phyloP scores from a whole-genome alignment of 2,113 vertebrate genomes.

The Dryoscopus gambensis region DNA sequence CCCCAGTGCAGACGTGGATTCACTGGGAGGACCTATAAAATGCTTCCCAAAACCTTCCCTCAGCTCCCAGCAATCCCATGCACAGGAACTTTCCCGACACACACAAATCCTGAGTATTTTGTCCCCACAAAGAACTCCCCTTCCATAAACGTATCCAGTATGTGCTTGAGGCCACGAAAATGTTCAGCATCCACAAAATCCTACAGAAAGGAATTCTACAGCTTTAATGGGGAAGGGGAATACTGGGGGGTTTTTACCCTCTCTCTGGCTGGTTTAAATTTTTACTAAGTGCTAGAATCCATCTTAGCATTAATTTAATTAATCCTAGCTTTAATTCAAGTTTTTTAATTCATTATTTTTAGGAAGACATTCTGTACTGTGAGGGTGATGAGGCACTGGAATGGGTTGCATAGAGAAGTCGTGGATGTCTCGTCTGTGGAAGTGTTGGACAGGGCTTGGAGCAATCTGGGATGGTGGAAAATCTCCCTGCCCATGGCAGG shows the following conservation, averaged over 20 bases:
- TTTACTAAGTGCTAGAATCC: background rate
- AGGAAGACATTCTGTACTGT: background rate
- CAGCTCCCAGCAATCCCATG: background rate
- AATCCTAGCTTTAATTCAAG: background rate
- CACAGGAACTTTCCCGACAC: background rate
- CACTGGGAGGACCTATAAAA: background rate
- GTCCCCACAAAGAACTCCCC: background rate
- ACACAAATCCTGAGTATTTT: background rate
- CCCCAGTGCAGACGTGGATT: background rate
- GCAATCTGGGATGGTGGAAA: background rate
- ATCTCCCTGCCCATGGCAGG: background rate
- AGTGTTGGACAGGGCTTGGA: background rate
- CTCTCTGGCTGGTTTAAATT: background rate
- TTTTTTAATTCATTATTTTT: background rate
- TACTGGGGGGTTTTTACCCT: fast-evolving
- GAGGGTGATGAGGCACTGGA: background rate
- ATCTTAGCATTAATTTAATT: background rate
- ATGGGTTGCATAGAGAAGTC: background rate
- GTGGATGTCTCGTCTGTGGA: background rate
- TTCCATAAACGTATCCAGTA: background rate
- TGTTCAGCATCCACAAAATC: background rate
- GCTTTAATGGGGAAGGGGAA: background rate
- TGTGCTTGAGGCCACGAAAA: background rate
- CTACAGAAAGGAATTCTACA: background rate
- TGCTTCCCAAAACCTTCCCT: background rate